A percentile compares a stretch with the other conserved stretches of the same genome.
Conservation (phyloP, 2,888 invertebrate species). For the Malthinus seriepunctatus region DNA sequence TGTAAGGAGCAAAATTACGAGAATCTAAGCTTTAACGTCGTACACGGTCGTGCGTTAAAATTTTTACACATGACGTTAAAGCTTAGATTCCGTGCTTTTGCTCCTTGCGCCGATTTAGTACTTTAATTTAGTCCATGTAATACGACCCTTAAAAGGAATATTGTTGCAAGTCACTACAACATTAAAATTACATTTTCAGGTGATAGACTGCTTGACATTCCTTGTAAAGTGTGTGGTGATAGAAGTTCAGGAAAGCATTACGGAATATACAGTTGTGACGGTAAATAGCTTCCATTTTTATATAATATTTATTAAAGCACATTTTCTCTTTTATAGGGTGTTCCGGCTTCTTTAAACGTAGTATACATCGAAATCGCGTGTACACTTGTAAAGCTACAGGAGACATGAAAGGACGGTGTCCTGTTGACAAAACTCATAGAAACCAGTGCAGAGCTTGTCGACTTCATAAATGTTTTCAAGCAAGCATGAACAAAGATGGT, state of each 20-base stretch:
- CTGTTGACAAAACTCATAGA: slow-evolving; percentile 94
- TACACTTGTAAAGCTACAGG: slow-evolving; percentile 97
- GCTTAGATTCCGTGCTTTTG: no score
- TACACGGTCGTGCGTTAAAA: no score
- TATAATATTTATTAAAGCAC: neutral
- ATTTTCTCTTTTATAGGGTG: slow-evolving; percentile 65
- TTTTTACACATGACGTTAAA: no score
- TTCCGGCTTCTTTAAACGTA: slow-evolving; percentile 95
- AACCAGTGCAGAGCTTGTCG: slow-evolving; percentile 97
- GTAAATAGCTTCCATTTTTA: slow-evolving; percentile 60
- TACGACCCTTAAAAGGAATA: neutral
- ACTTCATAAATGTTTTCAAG: slow-evolving; percentile 92
- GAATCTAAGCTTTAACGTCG: no score
- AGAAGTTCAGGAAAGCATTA: slow-evolving; percentile 99
- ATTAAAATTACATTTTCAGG: slow-evolving; percentile 61
- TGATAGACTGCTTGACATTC: slow-evolving; percentile 96
- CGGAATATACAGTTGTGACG: slow-evolving; percentile 99
- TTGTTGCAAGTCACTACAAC: no score
- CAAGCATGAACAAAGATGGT: slow-evolving; percentile 99
- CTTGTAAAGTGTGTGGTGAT: slow-evolving; percentile 98
- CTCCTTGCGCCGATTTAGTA: no score
- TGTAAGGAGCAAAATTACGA: no score
- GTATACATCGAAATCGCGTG: slow-evolving; percentile 93
- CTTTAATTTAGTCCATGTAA: neutral
- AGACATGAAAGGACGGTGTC: slow-evolving; percentile 89